Percentiles rank a stretch among this genome's conserved stretches.
These are phyloP conservation scores for Aleiodes alternator DNA, from an alignment of 2,888 invertebrate genomes.

Conservation along the genomic window DNA sequence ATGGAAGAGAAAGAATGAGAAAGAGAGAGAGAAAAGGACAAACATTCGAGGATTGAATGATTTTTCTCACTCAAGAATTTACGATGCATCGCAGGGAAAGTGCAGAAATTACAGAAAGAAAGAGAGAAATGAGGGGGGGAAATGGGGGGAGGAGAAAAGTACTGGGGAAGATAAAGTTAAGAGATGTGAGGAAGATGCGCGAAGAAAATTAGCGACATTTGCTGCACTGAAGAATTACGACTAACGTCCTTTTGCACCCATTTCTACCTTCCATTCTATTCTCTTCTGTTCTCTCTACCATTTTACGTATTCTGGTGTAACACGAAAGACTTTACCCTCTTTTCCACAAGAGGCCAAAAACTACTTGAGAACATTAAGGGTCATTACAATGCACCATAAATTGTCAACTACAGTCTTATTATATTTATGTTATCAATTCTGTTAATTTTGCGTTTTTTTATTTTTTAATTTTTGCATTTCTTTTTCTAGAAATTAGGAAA, in stretches of 20 bases:
- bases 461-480: too few species aligned
- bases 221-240: slow-evolving; percentile 66
- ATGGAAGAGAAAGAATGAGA: slow-evolving; percentile 12
- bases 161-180: slow-evolving; percentile 17
- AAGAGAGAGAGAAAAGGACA: slow-evolving; percentile 8
- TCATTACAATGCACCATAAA: slow-evolving; percentile 73
- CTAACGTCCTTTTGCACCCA: slow-evolving; percentile 49
- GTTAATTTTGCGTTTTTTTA: slow-evolving; percentile 45
- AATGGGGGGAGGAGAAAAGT: slow-evolving; percentile 21
- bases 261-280: slow-evolving; percentile 7
- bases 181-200: slow-evolving; percentile 40
- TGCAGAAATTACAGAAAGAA: slow-evolving; percentile 21
- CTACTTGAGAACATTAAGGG: slow-evolving; percentile 74
- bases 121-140: neutral
- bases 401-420: slow-evolving; percentile 67
- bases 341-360: slow-evolving; percentile 62
- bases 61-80: slow-evolving; percentile 5
- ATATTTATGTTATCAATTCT: slow-evolving; percentile 73
- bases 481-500: too few species aligned
- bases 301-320: slow-evolving; percentile 12
- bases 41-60: slow-evolving; percentile 8
- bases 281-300: neutral
- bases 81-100: slow-evolving; percentile 11
- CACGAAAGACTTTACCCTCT: neutral
- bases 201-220: slow-evolving; percentile 67